A percentile compares a stretch with the other conserved stretches of the same genome.
Evolutionary conservation across 2,888 invertebrate genomes (phyloP).

Genomic region (Aplocera efformata): DNA sequence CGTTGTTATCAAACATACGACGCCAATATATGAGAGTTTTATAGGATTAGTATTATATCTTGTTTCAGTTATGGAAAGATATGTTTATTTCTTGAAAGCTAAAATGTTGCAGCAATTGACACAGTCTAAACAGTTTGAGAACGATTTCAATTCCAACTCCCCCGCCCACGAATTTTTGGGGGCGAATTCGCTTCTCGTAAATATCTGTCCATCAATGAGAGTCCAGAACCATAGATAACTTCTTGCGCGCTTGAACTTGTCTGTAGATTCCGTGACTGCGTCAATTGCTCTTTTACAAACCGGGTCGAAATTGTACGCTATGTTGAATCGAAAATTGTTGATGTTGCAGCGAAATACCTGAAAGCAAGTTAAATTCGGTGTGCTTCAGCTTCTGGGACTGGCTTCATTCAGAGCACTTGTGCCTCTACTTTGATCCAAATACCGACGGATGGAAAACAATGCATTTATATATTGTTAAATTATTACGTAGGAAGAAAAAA

Average conservation of each 20-base stretch:
- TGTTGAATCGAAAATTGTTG: conserved; percentile 55
- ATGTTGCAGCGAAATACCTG: conserved; percentile 68
- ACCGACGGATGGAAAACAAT: too few species aligned
- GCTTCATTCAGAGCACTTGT: too few species aligned
- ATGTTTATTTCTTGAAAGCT: conserved; percentile 8
- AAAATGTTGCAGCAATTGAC: conserved; percentile 37
- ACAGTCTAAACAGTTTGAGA: conserved; percentile 34
- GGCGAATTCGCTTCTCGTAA: conserved; percentile 37
- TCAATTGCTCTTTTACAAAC: conserved; percentile 52
- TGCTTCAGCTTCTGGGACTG: too few species aligned
- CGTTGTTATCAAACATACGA: too few species aligned
- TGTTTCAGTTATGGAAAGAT: not conserved
- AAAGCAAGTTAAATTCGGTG: not conserved
- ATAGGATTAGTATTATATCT: too few species aligned
- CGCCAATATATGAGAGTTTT: too few species aligned
- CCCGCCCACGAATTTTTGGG: conserved; percentile 51
- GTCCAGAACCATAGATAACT: conserved; percentile 51
- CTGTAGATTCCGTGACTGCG: conserved; percentile 47
- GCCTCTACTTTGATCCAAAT: too few species aligned
- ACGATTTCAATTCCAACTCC: conserved; percentile 27
- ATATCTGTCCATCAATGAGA: conserved; percentile 46
- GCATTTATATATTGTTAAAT: too few species aligned
- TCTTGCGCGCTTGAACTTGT: conserved; percentile 46
- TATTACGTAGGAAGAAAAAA: too few species aligned
- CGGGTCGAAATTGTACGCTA: conserved; percentile 42